Evolutionary conservation across 2,888 invertebrate species (phyloP).

Genomic region (Drosophila dives): DNA sequence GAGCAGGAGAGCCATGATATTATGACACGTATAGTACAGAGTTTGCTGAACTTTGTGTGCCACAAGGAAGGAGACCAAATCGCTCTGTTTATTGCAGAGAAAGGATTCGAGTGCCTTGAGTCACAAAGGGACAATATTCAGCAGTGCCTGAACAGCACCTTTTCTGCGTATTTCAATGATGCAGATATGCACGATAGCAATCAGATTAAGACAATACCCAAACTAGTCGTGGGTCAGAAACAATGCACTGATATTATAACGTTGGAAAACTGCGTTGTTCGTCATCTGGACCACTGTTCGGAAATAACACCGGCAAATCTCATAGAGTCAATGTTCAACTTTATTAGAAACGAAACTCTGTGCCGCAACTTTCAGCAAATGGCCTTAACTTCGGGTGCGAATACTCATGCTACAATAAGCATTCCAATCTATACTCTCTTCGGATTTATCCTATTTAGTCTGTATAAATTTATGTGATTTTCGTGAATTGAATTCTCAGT

Average conservation of each 20-base stretch:
- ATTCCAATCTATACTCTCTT: constrained; percentile 19
- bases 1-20: constrained; percentile 88
- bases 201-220: constrained; percentile 86
- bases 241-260: constrained; percentile 82
- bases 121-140: constrained; percentile 87
- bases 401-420: constrained; percentile 3
- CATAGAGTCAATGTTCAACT: constrained; percentile 83
- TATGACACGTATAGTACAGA: constrained; percentile 89
- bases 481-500: constrained; percentile 3
- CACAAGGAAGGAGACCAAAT: constrained; percentile 93
- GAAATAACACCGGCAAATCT: constrained; percentile 83
- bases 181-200: constrained; percentile 84
- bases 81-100: constrained; percentile 92
- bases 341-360: constrained; percentile 82
- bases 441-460: constrained; percentile 17
- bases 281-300: constrained; percentile 75
- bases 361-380: constrained; percentile 71
- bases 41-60: constrained; percentile 90
- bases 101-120: constrained; percentile 91
- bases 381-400: constrained; percentile 36
- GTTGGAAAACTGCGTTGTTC: constrained; percentile 80
- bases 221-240: constrained; percentile 87
- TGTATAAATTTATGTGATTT: constrained; percentile 24
- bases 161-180: constrained; percentile 85
- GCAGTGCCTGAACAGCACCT: constrained; percentile 88